Evolutionary conservation across 2,888 invertebrate species (phyloP).

Genomic region (Drosophila buzzatii): DNA sequence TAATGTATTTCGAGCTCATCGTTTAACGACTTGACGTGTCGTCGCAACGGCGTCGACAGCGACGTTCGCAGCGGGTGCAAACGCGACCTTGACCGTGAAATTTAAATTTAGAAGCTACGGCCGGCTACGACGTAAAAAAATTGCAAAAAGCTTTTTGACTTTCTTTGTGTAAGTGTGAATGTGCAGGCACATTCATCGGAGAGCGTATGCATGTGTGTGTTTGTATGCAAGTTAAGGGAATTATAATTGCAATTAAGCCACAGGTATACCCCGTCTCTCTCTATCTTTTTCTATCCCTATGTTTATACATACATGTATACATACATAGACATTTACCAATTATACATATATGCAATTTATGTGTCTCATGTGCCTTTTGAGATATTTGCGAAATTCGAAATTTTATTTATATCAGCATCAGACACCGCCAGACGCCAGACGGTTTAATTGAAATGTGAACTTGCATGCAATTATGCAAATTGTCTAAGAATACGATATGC

Average conservation of each 20-base stretch:
- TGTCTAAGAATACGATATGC: slow-evolving; percentile 30
- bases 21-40: slow-evolving; percentile 1
- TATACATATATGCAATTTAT: slow-evolving; percentile 20
- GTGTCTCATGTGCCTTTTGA: slow-evolving; percentile 26
- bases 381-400: slow-evolving; percentile 23
- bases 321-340: background rate
- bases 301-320: background rate
- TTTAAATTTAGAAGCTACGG: slow-evolving; percentile 81
- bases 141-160: slow-evolving; percentile 52
- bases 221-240: background rate
- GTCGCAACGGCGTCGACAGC: slow-evolving; percentile 2
- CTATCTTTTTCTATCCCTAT: background rate
- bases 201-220: background rate
- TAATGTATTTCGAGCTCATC: slow-evolving; percentile 27
- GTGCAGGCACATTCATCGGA: background rate
- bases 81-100: slow-evolving; percentile 84
- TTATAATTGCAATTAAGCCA: slow-evolving; percentile 33
- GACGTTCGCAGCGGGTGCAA: slow-evolving; percentile 66
- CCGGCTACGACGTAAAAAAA: slow-evolving; percentile 75
- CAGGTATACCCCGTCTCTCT: slow-evolving; percentile 38
- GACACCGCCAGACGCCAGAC: slow-evolving; percentile 51
- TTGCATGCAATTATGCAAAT: slow-evolving; percentile 49
- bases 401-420: slow-evolving; percentile 51
- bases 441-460: slow-evolving; percentile 51
- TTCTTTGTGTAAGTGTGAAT: slow-evolving; percentile 41